Percentiles rank a stretch among this genome's conserved stretches.
Evolutionary conservation across 2,113 vertebrate species (phyloP).

Genomic region (Vulpes lagopus): DNA sequence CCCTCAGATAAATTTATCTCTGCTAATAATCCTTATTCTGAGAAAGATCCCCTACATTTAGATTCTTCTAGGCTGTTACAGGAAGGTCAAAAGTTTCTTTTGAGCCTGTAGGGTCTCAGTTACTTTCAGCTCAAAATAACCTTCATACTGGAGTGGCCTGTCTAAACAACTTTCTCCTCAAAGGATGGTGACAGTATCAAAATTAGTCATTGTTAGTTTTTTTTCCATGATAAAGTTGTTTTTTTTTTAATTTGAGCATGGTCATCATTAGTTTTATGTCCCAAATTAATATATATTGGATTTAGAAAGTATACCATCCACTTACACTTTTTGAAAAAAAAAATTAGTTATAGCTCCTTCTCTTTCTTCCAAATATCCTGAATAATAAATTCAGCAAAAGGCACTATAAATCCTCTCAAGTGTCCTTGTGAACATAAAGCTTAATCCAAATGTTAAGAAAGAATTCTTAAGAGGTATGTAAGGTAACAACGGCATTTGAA

Average conservation of each 20-base stretch:
- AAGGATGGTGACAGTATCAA: background rate
- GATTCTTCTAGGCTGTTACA: background rate
- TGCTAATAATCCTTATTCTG: background rate
- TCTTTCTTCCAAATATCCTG: background rate
- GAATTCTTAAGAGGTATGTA: slow-evolving; percentile 5
- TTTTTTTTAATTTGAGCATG: background rate
- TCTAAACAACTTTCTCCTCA: background rate
- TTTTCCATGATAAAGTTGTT: background rate
- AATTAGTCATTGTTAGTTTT: background rate
- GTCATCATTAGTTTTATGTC: background rate
- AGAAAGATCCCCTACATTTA: background rate
- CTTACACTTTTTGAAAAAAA: background rate
- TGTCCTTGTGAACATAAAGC: slow-evolving; percentile 4
- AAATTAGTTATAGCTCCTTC: background rate
- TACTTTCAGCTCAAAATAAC: background rate
- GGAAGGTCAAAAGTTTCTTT: background rate
- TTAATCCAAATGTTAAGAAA: slow-evolving; percentile 27
- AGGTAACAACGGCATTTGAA: slow-evolving; percentile 12
- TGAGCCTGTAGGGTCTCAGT: background rate
- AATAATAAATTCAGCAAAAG: slow-evolving; percentile 48
- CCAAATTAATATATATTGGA: background rate
- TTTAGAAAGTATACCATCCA: background rate
- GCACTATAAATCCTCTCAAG: background rate
- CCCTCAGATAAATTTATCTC: background rate
- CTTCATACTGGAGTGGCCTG: background rate